These are phyloP conservation scores for Elephantulus edwardii DNA, from an alignment of 2,113 vertebrate species.

Conservation along the genomic window DNA sequence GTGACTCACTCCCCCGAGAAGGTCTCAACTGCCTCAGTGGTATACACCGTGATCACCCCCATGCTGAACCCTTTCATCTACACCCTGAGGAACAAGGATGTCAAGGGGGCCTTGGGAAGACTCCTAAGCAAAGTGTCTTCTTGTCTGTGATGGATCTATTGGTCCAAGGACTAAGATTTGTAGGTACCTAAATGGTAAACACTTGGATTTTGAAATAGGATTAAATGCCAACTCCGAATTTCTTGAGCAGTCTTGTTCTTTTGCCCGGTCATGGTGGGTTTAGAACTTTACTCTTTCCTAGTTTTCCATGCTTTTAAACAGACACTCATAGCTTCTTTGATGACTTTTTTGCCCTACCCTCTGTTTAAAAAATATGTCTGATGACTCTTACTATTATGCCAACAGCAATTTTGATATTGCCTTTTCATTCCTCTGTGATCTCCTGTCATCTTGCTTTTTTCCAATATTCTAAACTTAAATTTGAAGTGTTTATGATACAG, in stretches of 20 bases:
- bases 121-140: background rate
- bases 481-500: background rate
- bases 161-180: background rate
- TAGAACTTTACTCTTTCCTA: background rate
- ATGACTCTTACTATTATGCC: too few relatives aligned
- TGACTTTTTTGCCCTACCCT: background rate
- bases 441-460: background rate
- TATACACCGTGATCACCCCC: slow-evolving; percentile 45
- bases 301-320: background rate
- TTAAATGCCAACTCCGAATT: background rate
- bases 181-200: background rate
- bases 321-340: background rate
- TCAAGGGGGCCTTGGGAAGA: slow-evolving; percentile 45
- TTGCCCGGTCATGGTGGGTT: background rate
- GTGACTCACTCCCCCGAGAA: slow-evolving; percentile 4
- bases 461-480: background rate
- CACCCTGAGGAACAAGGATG: slow-evolving; percentile 55
- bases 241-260: background rate
- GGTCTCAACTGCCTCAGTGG: slow-evolving; percentile 9
- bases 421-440: too few relatives aligned
- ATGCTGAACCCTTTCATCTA: slow-evolving; percentile 69
- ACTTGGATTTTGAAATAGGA: background rate
- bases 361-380: background rate
- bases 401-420: too few relatives aligned
- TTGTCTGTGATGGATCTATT: background rate